phyloP scores from a whole-genome alignment of 1,140 invertebrate genomes.

The Berghia stephanieae region DNA sequence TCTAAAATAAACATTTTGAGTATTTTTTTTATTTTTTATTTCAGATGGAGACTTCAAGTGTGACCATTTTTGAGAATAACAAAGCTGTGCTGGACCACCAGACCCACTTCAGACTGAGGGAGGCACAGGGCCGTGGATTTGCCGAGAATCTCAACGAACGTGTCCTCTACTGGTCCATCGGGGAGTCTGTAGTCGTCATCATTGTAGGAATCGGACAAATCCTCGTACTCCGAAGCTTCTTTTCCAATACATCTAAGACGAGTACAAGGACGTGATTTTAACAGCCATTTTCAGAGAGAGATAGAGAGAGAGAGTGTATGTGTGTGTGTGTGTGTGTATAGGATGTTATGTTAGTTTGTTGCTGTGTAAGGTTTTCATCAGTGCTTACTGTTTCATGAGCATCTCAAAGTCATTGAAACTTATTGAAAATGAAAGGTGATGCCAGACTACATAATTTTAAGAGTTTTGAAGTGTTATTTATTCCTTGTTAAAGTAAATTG shows the following conservation, averaged over 20 bases:
- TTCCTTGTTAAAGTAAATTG: too few relatives aligned
- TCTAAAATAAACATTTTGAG: too few relatives aligned
- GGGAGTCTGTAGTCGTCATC: conserved; percentile 88
- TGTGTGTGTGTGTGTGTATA: not conserved
- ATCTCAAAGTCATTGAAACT: too few relatives aligned
- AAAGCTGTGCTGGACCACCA: conserved; percentile 92
- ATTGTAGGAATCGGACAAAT: conserved; percentile 89
- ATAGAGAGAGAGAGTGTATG: not conserved
- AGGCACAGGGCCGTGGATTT: conserved; percentile 89
- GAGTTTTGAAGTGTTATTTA: too few relatives aligned
- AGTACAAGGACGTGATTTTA: conserved; percentile 35
- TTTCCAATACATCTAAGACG: conserved; percentile 45
- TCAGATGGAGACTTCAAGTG: conserved; percentile 92
- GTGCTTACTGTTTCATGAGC: too few relatives aligned
- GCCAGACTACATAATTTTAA: too few relatives aligned
- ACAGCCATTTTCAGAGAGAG: not conserved
- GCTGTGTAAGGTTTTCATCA: too few relatives aligned
- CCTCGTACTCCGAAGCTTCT: conserved; percentile 74
- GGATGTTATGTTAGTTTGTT: not conserved
- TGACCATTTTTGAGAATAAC: conserved; percentile 88
- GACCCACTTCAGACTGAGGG: conserved; percentile 94
- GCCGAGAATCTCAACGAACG: conserved; percentile 96
- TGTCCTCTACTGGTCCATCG: conserved; percentile 91
- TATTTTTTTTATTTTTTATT: too few relatives aligned
- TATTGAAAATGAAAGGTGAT: too few relatives aligned